Base-by-base conservation (phyloP, 2,113 vertebrate genomes). In the Calidris pugnax region DNA sequence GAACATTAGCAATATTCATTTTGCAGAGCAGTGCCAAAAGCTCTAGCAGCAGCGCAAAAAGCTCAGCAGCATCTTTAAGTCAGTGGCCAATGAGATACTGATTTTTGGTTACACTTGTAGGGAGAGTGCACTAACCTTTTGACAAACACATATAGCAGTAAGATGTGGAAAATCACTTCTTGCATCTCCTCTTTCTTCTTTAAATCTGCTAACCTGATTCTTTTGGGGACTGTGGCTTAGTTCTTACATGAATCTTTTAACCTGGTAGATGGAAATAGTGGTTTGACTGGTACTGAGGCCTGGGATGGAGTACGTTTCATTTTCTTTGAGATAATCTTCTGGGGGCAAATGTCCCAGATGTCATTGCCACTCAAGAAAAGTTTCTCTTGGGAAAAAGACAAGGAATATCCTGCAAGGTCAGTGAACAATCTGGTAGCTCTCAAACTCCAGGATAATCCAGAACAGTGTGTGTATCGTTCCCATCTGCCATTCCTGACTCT, bases 401-500 rank as follows among this genome's bases (percentile, higher is more conserved):
- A 76, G 62, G 77, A 85, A 91, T 68, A 47, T 73, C 57, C 81
- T 74, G 26, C 81, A 88, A 89, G 87, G 76, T 89, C 95, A 95
- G 41, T 20, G 62, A 90, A 73, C 64, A 77, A 24, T 76, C 53
- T 88, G 87, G 67, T 84, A 55, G 88, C 78, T 76, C 69, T 59
- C 80, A 89, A 87, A 87, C 82, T 90, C 90, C 57, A 47, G 93
- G 92, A 96, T 96, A 93, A 97, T 85, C 91, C 82, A 68, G 27
- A 90, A 85, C 76, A 87, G 33, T 59, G 21, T 78, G 64, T 50
- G 66, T 47, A 80, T 79, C 89, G 89, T 97, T 95, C 78, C 93
- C 97, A 97, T 97, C 95, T 97, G 95, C 95, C 93, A 90, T 87
- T 91, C 92, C 90, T 55, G 32, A 92, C 47, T 88, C 72, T 21